These are phyloP conservation scores for Cotesia vestalis DNA, from an alignment of 1,140 invertebrate species.

Conservation along the genomic window DNA sequence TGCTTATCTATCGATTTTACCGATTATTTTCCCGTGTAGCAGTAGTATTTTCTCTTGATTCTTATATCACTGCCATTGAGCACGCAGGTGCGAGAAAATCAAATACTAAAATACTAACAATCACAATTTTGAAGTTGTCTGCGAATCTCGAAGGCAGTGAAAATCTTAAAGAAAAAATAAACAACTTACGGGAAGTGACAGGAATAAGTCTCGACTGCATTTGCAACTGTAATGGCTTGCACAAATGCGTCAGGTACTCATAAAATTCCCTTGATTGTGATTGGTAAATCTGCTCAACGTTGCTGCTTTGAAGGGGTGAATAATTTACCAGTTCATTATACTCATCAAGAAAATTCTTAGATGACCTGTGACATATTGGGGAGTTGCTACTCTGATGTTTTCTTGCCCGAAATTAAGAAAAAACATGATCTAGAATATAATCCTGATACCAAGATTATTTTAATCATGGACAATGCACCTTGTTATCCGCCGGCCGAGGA, in stretches of 20 bases:
- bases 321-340: constrained; percentile 14
- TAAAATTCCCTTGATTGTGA: constrained; percentile 3
- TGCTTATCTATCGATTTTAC: too few species aligned
- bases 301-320: neutral
- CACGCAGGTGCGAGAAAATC: too few species aligned
- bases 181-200: neutral
- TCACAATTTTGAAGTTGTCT: neutral
- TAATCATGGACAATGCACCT: constrained; percentile 4
- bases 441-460: constrained; percentile 6
- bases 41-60: too few species aligned
- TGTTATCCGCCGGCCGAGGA: neutral
- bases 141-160: neutral
- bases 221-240: constrained; percentile 17
- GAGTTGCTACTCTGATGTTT: neutral
- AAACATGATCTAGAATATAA: neutral
- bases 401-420: constrained; percentile 15
- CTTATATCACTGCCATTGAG: too few species aligned
- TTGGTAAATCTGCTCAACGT: constrained; percentile 10
- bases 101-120: too few species aligned
- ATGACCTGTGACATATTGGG: neutral
- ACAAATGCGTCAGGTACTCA: constrained; percentile 19
- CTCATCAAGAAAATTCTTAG: neutral
- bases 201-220: neutral
- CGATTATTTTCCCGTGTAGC: too few species aligned
- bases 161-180: neutral